phyloP scores from a whole-genome alignment of 23 tunicate genomes.

The Ciona savignyi region DNA sequence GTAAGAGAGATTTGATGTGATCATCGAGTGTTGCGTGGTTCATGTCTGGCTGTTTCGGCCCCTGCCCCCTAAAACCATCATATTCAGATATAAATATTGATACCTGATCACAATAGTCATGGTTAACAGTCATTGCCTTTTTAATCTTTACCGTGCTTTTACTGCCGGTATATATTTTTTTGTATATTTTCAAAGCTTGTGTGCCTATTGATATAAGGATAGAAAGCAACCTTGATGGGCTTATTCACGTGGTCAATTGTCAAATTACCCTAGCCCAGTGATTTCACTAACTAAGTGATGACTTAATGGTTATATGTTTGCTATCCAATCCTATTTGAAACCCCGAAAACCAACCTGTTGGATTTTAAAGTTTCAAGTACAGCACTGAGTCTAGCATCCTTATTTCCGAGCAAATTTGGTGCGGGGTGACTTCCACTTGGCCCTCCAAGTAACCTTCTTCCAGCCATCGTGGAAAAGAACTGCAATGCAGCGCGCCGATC shows the following conservation, averaged over 20 bases:
- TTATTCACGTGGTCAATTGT: too few species aligned
- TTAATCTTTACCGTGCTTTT: too few species aligned
- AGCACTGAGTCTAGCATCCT: constrained; percentile 63
- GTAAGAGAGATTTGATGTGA: constrained; percentile 40
- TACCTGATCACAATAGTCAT: too few species aligned
- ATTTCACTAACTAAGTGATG: too few species aligned
- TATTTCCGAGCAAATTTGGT: constrained; percentile 55
- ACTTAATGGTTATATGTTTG: too few species aligned
- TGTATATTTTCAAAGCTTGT: too few species aligned
- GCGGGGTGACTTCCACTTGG: constrained; percentile 65
- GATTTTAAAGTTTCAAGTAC: constrained; percentile 50
- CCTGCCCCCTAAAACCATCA: constrained; percentile 12
- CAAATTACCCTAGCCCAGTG: too few species aligned
- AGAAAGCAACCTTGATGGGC: too few species aligned
- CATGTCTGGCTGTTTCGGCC: constrained; percentile 6
- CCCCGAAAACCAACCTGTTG: constrained; percentile 40
- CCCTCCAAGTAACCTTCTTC: constrained; percentile 54
- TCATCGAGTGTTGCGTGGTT: constrained; percentile 52
- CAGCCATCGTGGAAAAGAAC: constrained; percentile 67
- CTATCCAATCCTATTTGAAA: too few species aligned
- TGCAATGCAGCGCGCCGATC: constrained; percentile 73
- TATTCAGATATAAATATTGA: neutral
- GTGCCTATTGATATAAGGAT: too few species aligned
- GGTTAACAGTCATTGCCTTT: too few species aligned
- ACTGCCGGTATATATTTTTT: too few species aligned